Percentiles rank a stretch among this genome's conserved stretches.
Conservation (phyloP, 2,888 invertebrate genomes). For the Pyrgus malvae region DNA sequence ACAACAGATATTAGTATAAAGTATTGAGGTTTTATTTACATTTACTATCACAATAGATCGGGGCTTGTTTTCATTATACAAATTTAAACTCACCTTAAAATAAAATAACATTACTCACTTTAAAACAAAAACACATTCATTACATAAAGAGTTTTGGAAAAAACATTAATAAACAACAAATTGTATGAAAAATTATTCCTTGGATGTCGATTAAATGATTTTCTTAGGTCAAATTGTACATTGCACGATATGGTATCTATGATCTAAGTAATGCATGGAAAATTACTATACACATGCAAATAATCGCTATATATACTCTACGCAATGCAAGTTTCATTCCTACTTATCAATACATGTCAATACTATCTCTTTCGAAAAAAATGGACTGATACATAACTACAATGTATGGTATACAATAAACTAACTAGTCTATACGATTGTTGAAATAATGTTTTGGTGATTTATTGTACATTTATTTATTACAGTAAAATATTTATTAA, state of each 20-base stretch:
- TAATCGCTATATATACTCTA: no score
- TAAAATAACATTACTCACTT: conserved; percentile 59
- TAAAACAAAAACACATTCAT: conserved; percentile 12
- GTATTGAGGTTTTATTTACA: conserved; percentile 57
- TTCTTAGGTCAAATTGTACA: neutral
- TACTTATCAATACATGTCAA: no score
- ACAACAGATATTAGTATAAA: neutral
- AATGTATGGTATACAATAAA: no score
- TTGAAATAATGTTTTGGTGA: no score
- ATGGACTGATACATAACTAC: no score
- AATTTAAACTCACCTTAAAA: conserved; percentile 62
- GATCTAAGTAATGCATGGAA: no score
- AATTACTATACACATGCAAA: no score
- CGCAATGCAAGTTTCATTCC: no score
- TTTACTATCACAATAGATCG: conserved; percentile 66
- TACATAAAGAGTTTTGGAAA: conserved; percentile 2
- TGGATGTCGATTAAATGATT: neutral
- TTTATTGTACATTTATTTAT: no score
- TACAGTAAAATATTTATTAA: no score
- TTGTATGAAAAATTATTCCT: neutral
- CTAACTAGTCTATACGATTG: no score
- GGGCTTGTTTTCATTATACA: conserved; percentile 30
- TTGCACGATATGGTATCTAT: neutral
- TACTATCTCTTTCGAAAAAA: no score
- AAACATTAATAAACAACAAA: conserved; percentile 3